phyloP scores from a whole-genome alignment of 2,113 vertebrate species.

The Tonatia bakeri region DNA sequence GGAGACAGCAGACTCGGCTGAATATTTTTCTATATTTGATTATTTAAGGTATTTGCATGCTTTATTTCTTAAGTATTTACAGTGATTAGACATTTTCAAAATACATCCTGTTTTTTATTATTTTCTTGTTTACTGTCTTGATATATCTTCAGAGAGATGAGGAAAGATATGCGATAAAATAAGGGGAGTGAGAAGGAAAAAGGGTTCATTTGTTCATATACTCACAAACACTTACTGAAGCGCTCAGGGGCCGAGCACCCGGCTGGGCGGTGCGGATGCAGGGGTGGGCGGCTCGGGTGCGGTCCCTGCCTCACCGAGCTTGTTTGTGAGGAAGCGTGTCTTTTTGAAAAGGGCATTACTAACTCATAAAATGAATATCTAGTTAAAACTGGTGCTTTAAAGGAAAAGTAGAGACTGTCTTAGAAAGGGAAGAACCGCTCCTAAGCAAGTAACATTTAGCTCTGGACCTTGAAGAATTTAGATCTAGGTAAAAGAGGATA shows the following conservation, averaged over 20 bases:
- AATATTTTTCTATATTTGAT: slow-evolving; percentile 18
- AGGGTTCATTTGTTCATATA: background rate
- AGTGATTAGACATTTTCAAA: background rate
- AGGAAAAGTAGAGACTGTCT: background rate
- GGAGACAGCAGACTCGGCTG: background rate
- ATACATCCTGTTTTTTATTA: background rate
- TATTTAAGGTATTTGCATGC: background rate
- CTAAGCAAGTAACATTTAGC: background rate
- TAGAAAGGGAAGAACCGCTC: background rate
- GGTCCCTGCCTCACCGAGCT: background rate
- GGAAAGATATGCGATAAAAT: background rate
- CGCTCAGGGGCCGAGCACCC: background rate
- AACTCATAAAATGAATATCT: background rate
- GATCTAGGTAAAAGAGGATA: background rate
- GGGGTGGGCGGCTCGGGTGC: background rate
- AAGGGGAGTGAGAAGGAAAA: background rate
- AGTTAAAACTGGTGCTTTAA: background rate
- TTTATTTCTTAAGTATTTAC: background rate
- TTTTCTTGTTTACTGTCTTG: background rate
- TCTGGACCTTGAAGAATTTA: background rate
- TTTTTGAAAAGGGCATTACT: background rate
- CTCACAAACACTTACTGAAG: background rate
- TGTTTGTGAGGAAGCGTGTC: background rate
- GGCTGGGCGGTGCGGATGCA: background rate
- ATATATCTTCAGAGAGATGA: background rate